phyloP scores from a whole-genome alignment of 2,888 invertebrate species.

The Oegoconia quadripuncta region DNA sequence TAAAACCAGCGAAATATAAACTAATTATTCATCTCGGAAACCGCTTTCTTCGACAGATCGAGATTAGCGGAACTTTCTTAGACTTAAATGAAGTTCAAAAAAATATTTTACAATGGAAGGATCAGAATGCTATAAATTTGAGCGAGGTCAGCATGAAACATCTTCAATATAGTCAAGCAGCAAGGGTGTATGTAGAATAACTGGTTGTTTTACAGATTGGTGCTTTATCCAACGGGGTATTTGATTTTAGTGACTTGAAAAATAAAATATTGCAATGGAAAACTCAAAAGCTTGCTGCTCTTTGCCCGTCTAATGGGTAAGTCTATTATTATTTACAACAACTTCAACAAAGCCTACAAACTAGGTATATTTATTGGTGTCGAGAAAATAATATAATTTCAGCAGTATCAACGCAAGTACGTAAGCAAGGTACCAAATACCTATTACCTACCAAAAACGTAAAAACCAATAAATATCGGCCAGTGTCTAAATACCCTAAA shows the following conservation, averaged over 20 bases:
- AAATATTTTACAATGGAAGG: conserved; percentile 64
- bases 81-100: conserved; percentile 64
- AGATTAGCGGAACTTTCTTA: conserved; percentile 52
- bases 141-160: conserved; percentile 67
- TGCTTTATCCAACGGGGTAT: conserved; percentile 58
- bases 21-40: conserved; percentile 6
- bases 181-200: too few species aligned
- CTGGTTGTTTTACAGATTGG: conserved; percentile 43
- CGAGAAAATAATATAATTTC: too few species aligned
- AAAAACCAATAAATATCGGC: too few species aligned
- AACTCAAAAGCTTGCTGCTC: conserved; percentile 59
- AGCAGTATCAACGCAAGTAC: too few species aligned
- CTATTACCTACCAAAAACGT: too few species aligned
- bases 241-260: conserved; percentile 68
- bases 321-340: too few species aligned
- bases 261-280: conserved; percentile 74
- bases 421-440: too few species aligned
- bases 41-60: conserved; percentile 47
- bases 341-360: too few species aligned
- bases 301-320: conserved; percentile 70
- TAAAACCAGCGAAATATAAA: conserved; percentile 16
- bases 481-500: too few species aligned
- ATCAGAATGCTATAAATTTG: conserved; percentile 52
- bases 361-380: too few species aligned
- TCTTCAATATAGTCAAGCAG: too few species aligned